Evolutionary conservation across 2,888 invertebrate genomes (phyloP).

Genomic region (Bombyx huttoni): DNA sequence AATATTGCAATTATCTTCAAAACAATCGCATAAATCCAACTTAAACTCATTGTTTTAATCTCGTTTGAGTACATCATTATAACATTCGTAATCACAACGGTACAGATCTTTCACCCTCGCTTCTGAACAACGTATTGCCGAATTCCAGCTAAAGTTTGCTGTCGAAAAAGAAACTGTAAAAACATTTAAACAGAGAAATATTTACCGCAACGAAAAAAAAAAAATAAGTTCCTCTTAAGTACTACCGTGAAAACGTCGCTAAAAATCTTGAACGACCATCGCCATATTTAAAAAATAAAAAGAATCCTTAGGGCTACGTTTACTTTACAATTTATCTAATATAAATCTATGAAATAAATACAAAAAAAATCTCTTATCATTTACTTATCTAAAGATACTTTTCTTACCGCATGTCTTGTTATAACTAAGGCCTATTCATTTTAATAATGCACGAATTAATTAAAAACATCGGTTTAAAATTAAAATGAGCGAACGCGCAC

Average conservation of each 20-base stretch:
- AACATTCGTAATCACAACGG: slow-evolving; percentile 53
- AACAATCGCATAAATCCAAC: too few species aligned
- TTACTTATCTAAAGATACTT: slow-evolving; percentile 63
- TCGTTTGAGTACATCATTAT: slow-evolving; percentile 59
- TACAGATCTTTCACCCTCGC: slow-evolving; percentile 53
- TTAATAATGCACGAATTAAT: slow-evolving; percentile 48
- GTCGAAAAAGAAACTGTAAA: slow-evolving; percentile 2
- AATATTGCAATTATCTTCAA: too few species aligned
- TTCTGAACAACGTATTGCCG: slow-evolving; percentile 11
- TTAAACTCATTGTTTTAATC: slow-evolving; percentile 42
- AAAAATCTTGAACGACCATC: slow-evolving; percentile 56
- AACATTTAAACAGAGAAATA: slow-evolving; percentile 13
- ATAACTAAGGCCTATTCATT: slow-evolving; percentile 56
- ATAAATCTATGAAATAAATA: slow-evolving; percentile 72
- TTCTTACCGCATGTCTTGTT: slow-evolving; percentile 63
- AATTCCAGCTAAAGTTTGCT: neutral
- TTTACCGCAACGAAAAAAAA: slow-evolving; percentile 27
- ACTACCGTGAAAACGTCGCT: slow-evolving; percentile 49
- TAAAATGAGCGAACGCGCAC: slow-evolving; percentile 26
- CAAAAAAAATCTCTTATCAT: slow-evolving; percentile 63
- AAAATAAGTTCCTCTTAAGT: slow-evolving; percentile 60
- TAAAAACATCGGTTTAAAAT: slow-evolving; percentile 28
- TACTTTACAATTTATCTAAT: slow-evolving; percentile 72
- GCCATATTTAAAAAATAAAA: slow-evolving; percentile 60
- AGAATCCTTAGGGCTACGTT: slow-evolving; percentile 51